Evolutionary conservation across 2,888 invertebrate species (phyloP).

Genomic region (Caenorhabditis sp.): DNA sequence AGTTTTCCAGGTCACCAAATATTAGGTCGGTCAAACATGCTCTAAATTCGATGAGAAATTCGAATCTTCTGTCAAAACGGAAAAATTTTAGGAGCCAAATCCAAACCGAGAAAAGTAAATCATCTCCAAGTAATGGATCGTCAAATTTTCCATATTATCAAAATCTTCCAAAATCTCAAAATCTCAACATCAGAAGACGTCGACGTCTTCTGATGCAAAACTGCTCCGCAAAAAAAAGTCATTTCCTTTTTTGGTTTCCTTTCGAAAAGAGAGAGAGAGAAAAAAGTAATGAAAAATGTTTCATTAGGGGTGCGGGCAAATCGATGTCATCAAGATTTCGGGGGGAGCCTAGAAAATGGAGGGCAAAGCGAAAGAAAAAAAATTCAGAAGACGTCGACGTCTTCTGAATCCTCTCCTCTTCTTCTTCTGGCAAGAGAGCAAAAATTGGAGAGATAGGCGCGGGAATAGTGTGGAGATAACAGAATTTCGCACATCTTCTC

Average conservation of each 20-base stretch:
- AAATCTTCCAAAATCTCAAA: too few relatives aligned
- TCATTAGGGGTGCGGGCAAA: slow-evolving; percentile 31
- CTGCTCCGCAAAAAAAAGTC: background rate
- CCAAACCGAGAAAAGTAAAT: too few relatives aligned
- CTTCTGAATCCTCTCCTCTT: slow-evolving; percentile 10
- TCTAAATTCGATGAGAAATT: too few relatives aligned
- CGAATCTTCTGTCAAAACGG: too few relatives aligned
- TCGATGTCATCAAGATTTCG: slow-evolving; percentile 19
- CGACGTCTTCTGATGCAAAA: background rate
- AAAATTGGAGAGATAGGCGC: slow-evolving; percentile 28
- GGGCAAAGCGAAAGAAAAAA: background rate
- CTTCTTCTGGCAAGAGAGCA: slow-evolving; percentile 8
- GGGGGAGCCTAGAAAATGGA: too few relatives aligned
- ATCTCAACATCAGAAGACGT: too few relatives aligned
- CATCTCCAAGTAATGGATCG: too few relatives aligned
- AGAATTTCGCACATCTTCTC: slow-evolving; percentile 42
- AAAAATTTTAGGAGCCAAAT: too few relatives aligned
- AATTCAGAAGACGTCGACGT: slow-evolving; percentile 1
- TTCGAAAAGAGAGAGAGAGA: background rate
- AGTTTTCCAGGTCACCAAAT: too few relatives aligned
- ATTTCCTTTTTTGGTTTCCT: background rate
- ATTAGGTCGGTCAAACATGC: too few relatives aligned
- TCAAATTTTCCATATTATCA: too few relatives aligned
- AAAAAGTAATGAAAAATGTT: slow-evolving; percentile 31
- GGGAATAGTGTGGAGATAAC: slow-evolving; percentile 19